Base-by-base conservation (phyloP, 2,113 vertebrate species). In the Hypomesus transpacificus region DNA sequence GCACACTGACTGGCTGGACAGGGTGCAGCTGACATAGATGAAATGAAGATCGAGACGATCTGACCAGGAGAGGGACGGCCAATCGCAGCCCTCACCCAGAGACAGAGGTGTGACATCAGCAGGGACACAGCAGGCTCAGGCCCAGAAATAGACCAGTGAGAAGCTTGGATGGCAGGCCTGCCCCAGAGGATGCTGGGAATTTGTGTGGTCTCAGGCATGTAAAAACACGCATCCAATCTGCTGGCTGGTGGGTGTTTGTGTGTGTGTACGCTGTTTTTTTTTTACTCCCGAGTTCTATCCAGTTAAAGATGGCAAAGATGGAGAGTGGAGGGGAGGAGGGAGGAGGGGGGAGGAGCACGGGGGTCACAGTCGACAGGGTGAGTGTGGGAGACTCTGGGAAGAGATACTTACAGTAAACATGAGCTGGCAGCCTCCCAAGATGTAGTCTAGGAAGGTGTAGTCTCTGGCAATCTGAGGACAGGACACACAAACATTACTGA, bases 361-460 rank as follows among this genome's bases (percentile, higher is more conserved):
- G 28, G 59, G 22, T 61, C 22, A 28, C 21, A 61, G 11, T 26
- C 16, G 11, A 28, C 24, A 61, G 9, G 14, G 14, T n/a, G 9
- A 39, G 14, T 17, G 31, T 70, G 24, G 20, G 68, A 21, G 20
- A 74, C 64, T 68, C 7, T 68, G 61, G 61, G 39, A 59, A 62
- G 26, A 69, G 0, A 22, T 77, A 85, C 96, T 97, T 89, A 99
- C 97, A 0, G 97, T 98, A 81, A 99, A 99, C 95, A 97, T 96
- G 77, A 99, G 91, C 70, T 99, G 97, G 87, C 97, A 98, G 80
- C 97, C 97, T 66, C 97, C 97, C 71, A 99, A 87, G 81, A 99
- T 99, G 82, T 99, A 98, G 90, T 99, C 97, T 85, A 99, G 90
- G 78, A 99, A 99, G 7, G 97, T 95, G 81, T 96, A 99, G 89